phyloP scores from a whole-genome alignment of 2,113 vertebrate genomes.

The Conger conger region DNA sequence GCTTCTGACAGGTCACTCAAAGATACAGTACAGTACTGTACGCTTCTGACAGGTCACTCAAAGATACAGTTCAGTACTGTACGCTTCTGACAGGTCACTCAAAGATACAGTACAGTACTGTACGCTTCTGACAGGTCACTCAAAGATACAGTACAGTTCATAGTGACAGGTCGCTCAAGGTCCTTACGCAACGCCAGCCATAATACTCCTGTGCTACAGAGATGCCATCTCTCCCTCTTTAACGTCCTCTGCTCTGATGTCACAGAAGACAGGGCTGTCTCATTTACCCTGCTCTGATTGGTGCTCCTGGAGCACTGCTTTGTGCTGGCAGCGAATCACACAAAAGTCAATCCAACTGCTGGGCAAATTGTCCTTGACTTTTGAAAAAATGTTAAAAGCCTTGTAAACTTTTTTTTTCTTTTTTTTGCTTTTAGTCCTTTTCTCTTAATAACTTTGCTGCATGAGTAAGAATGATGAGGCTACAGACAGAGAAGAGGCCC shows the following conservation, averaged over 20 bases:
- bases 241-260: neutral
- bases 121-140: no score
- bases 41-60: no score
- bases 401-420: no score
- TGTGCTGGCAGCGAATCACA: neutral
- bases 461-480: no score
- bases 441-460: no score
- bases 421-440: neutral
- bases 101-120: no score
- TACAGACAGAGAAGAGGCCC: no score
- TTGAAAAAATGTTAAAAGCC: neutral
- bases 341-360: neutral
- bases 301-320: neutral
- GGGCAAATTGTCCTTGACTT: neutral
- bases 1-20: no score
- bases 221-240: neutral
- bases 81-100: no score
- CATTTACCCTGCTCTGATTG: neutral
- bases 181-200: neutral
- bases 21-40: no score
- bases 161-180: neutral
- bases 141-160: neutral
- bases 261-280: neutral
- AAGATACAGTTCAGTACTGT: no score
- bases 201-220: neutral